Evolutionary conservation across 1,140 invertebrate genomes (phyloP), one percentile per base, ranked within the genome.

Genomic region (Drosophila truncata): DNA sequence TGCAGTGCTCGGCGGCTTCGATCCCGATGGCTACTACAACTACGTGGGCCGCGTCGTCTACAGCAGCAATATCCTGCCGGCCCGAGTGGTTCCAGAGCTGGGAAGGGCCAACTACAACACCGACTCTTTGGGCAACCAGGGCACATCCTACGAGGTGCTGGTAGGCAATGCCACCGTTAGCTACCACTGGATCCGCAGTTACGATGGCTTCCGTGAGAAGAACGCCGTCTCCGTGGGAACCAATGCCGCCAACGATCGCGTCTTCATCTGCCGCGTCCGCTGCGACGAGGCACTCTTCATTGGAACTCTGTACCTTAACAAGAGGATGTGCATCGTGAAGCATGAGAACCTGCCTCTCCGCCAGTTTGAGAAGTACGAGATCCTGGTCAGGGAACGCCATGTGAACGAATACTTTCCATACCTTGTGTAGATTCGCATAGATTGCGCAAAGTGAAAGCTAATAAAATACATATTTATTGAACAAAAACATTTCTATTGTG

Each of bases 11-110:
- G 82, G 72, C 0, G 82, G 77, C 27, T 33, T 59, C 11, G 81
- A 84, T 70, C 41, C 72, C 2, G 20, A 61, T 1, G 82, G 82
- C 4, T 83, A 70, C 27, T 49, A 78, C n/a, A 78, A 42, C 57
- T 83, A 70, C 27, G 80, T 83, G 27, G 80, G 64, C 0, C 79
- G 79, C 41, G 47, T 61, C 2, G 0, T 1, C 0, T 81, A 78
- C 20, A 46, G 31, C 37, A 54, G n/a, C 49, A 54, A 52, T 9
- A 23, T 82, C 16, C 35, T 75, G 8, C 80, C 80, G 5, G 80
- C 75, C 18, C 74, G 79, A 7, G 44, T 83, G 11, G 57, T 66
- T 14, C 57, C 64, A 0, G 80, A 83, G 16, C 47, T 55, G 16
- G 60, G 44, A 20, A 49, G 16, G 23, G 58, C 69, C 1, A 54